Base-by-base conservation (phyloP, 2,797 vertebrate species). In the Lateolabrax maculatus region DNA sequence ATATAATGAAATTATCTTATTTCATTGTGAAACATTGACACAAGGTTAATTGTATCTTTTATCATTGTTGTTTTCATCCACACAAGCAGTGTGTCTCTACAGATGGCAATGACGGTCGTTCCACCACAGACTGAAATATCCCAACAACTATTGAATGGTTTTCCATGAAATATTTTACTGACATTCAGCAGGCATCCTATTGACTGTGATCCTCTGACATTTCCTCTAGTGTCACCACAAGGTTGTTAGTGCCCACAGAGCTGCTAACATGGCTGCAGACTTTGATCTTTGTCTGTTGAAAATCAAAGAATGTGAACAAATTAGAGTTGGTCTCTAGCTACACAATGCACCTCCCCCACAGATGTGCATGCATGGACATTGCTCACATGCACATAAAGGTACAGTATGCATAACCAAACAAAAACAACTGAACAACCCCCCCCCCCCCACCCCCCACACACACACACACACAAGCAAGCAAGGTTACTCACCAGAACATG, bases 221-320 rank as follows among this genome's bases (percentile, higher is more conserved):
- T 41, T 66, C 6, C 15, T 18, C 5, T 37, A 9, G 9, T n/a
- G n/a, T n/a, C n/a, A n/a, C n/a, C n/a, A 0, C 21, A 9, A 23
- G 29, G 62, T 64, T 5, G 25, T n/a, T n/a, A n/a, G n/a, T 27
- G 6, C 29, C 36, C 27, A n/a, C 11, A 39, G 21, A 51, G 56
- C 29, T 56, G 43, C 31, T 19, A 2, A 23, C 19, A n/a, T 36
- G 41, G 25, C 5, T 41, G 23, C 11, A 25, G 13, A 48, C 34
- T 46, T n/a, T 15, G 2, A 3, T 29, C 39, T 66, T 48, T 70
- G n/a, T 81, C 31, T 49, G 34, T 61, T 39, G 18, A 72, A 67
- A 61, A 64, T 19, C 46, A 81, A 77, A 74, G 57, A 60, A 63
- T 83, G 62, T 84, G 49, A 71, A 51, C 31, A 71, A 71, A 87